These are phyloP conservation scores for Staurois parvus DNA, from an alignment of 2,797 vertebrate genomes.

Conservation along the genomic window DNA sequence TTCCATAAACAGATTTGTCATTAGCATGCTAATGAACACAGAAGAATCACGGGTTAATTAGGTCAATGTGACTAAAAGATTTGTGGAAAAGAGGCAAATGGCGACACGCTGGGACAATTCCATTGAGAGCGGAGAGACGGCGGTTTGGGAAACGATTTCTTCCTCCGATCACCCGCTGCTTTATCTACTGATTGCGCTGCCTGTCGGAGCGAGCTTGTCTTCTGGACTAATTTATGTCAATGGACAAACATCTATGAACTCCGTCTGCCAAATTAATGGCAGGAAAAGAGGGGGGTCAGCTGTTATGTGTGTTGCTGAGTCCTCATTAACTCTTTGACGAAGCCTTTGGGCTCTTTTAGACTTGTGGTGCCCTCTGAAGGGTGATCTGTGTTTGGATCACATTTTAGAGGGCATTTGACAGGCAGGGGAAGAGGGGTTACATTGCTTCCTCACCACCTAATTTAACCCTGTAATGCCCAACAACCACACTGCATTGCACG, in stretches of 20 bases:
- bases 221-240: conserved; percentile 12
- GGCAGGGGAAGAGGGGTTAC: too few species aligned
- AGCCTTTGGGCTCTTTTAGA: too few species aligned
- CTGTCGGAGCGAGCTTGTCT: not conserved
- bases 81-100: conserved; percentile 20
- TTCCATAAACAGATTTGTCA: not conserved
- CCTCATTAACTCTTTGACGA: too few species aligned
- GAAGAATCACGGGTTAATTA: conserved; percentile 45
- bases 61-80: conserved; percentile 45
- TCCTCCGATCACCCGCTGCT: conserved; percentile 37
- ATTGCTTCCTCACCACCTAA: too few species aligned
- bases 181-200: conserved; percentile 28
- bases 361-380: too few species aligned
- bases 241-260: conserved; percentile 28
- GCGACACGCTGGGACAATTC: conserved; percentile 27
- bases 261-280: conserved; percentile 9
- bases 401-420: too few species aligned
- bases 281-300: not conserved
- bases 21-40: conserved; percentile 44
- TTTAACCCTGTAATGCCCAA: too few species aligned
- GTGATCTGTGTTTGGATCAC: too few species aligned
- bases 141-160: not conserved
- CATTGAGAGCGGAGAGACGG: conserved; percentile 5
- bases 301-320: too few species aligned
- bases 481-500: too few species aligned